phyloP scores from a whole-genome alignment of 2,888 invertebrate genomes.

The Limenitis camilla region DNA sequence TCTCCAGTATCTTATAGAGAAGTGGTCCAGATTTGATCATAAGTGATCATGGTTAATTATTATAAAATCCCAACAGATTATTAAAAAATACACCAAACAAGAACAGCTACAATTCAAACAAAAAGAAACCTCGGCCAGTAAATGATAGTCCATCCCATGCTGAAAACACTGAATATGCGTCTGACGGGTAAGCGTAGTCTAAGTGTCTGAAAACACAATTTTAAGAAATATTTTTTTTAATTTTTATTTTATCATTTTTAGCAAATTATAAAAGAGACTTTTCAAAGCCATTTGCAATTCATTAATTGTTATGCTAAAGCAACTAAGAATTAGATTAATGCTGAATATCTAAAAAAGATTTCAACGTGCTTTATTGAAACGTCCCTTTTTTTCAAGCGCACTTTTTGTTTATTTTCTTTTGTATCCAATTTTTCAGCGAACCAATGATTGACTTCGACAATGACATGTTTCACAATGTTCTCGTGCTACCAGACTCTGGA shows the following conservation, averaged over 20 bases:
- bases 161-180: conserved; percentile 57
- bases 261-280: too few relatives aligned
- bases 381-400: too few relatives aligned
- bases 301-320: too few relatives aligned
- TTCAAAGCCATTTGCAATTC: too few relatives aligned
- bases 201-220: neutral
- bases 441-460: conserved; percentile 67
- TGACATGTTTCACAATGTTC: conserved; percentile 61
- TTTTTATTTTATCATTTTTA: neutral
- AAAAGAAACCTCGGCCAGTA: conserved; percentile 51
- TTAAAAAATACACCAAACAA: conserved; percentile 58
- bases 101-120: conserved; percentile 50
- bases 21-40: too few relatives aligned
- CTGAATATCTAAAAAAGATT: too few relatives aligned
- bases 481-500: conserved; percentile 58
- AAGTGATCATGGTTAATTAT: neutral
- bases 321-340: too few relatives aligned
- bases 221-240: neutral
- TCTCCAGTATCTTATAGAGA: neutral
- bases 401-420: conserved; percentile 30
- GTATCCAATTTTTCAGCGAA: conserved; percentile 48
- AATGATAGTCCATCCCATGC: conserved; percentile 52
- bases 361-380: too few relatives aligned
- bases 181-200: conserved; percentile 45
- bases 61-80: conserved; percentile 35